Conservation (phyloP, 2,113 vertebrate species). For the Daphoenositta chrysoptera region DNA sequence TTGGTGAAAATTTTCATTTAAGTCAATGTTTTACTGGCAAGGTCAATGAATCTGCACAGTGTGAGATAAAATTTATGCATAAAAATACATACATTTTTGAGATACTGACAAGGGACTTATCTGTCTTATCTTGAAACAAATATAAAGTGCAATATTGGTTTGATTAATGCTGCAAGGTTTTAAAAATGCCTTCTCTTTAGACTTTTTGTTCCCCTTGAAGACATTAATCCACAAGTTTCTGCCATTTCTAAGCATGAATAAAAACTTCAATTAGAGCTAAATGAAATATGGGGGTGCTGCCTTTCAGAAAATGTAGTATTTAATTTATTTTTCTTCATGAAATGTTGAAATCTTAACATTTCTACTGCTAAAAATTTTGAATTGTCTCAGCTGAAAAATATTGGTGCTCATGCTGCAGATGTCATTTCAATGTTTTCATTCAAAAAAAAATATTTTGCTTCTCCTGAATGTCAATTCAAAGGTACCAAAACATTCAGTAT, state of each 20-base stretch:
- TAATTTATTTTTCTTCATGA: not conserved
- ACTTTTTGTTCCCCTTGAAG: not conserved
- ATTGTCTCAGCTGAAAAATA: not conserved
- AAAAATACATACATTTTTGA: not conserved
- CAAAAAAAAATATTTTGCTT: not conserved
- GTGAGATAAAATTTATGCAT: not conserved
- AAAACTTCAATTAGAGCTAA: not conserved
- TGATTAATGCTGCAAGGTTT: not conserved
- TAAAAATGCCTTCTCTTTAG: not conserved
- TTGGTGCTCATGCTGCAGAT: not conserved
- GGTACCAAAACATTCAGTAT: not conserved
- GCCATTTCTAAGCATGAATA: not conserved
- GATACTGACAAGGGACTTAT: not conserved
- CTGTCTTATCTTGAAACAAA: not conserved
- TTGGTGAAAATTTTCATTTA: not conserved
- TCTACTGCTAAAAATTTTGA: not conserved
- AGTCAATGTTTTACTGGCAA: not conserved
- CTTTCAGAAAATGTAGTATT: not conserved
- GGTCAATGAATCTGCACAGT: not conserved
- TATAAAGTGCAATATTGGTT: not conserved
- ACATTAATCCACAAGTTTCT: not conserved
- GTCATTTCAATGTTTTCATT: not conserved
- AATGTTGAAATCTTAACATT: not conserved
- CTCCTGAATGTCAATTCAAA: not conserved
- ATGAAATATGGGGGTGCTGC: not conserved